phyloP scores from a whole-genome alignment of 2,113 vertebrate species.

The Ciconia boyciana region DNA sequence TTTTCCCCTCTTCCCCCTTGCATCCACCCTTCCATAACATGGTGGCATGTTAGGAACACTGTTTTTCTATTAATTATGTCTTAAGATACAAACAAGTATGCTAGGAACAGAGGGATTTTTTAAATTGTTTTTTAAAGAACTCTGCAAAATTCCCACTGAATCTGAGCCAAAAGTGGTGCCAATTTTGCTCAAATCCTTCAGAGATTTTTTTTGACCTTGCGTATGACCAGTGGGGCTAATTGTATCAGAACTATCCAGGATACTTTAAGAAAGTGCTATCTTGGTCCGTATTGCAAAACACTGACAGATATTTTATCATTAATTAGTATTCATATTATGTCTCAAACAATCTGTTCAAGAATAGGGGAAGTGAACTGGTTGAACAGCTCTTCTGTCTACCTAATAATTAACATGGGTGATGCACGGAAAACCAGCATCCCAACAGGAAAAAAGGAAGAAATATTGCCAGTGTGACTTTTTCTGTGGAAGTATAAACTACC shows the following conservation, averaged over 20 bases:
- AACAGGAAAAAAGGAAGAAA: conserved; percentile 7
- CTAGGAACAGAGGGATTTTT: conserved; percentile 28
- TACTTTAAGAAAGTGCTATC: conserved; percentile 71
- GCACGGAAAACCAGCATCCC: conserved; percentile 52
- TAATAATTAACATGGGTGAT: conserved; percentile 70
- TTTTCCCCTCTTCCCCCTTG: not conserved
- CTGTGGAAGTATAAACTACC: conserved; percentile 56
- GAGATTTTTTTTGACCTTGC: conserved; percentile 57
- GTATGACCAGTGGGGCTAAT: conserved; percentile 60
- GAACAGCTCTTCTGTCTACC: conserved; percentile 75
- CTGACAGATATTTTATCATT: conserved; percentile 77
- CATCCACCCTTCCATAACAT: not conserved
- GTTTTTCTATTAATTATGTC: conserved; percentile 28
- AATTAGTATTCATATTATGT: conserved; percentile 86
- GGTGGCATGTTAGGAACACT: not conserved
- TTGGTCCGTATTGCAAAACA: conserved; percentile 76
- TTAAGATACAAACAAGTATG: conserved; percentile 33
- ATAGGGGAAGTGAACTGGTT: conserved; percentile 74
- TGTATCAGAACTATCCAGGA: conserved; percentile 61
- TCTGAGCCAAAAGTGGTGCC: conserved; percentile 59
- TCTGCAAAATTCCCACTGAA: conserved; percentile 50
- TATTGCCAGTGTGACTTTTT: not conserved
- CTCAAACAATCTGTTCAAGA: conserved; percentile 85
- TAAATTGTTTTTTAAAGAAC: not conserved
- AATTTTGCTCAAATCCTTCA: conserved; percentile 55